phyloP scores from a whole-genome alignment of 2,797 vertebrate species.

The Hephaestus fuliginosus region DNA sequence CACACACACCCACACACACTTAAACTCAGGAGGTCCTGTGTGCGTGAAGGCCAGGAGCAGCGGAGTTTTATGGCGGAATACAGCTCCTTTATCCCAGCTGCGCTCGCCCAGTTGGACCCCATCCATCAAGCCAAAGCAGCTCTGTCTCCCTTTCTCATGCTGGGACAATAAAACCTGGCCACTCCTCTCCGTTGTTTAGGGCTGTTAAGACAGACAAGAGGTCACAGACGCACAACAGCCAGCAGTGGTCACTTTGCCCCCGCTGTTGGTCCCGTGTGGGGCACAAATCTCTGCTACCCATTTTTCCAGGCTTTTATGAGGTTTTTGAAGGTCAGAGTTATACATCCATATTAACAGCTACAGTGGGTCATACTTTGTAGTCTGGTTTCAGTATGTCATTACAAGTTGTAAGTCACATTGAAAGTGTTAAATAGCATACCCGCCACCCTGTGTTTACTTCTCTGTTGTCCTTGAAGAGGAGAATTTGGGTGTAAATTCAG shows the following conservation, averaged over 20 bases:
- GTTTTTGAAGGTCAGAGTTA: conserved; percentile 15
- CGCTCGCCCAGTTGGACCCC: conserved; percentile 73
- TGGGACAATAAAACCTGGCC: conserved; percentile 73
- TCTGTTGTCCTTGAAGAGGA: conserved; percentile 30
- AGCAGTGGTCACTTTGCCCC: conserved; percentile 50
- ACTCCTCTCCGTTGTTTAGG: conserved; percentile 75
- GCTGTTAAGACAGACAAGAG: conserved; percentile 68
- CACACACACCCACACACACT: conserved; percentile 24
- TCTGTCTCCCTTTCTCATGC: conserved; percentile 72
- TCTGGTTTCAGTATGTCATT: background rate
- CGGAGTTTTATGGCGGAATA: conserved; percentile 70
- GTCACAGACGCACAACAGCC: conserved; percentile 64
- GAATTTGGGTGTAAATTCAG: conserved; percentile 32
- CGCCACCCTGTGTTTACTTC: conserved; percentile 12
- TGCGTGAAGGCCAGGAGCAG: conserved; percentile 49
- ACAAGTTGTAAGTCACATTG: background rate
- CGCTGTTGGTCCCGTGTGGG: conserved; percentile 22
- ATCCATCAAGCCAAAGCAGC: conserved; percentile 76
- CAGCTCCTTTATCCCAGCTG: conserved; percentile 64
- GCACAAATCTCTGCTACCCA: conserved; percentile 20
- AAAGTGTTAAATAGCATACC: background rate
- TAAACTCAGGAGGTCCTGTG: conserved; percentile 29
- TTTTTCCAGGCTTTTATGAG: conserved; percentile 2
- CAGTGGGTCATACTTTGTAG: background rate
- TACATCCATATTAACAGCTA: background rate